A percentile compares a stretch with the other conserved stretches of the same genome.
phyloP scores from a whole-genome alignment of 2,797 vertebrate genomes.

The Pantherophis alleghaniensis region DNA sequence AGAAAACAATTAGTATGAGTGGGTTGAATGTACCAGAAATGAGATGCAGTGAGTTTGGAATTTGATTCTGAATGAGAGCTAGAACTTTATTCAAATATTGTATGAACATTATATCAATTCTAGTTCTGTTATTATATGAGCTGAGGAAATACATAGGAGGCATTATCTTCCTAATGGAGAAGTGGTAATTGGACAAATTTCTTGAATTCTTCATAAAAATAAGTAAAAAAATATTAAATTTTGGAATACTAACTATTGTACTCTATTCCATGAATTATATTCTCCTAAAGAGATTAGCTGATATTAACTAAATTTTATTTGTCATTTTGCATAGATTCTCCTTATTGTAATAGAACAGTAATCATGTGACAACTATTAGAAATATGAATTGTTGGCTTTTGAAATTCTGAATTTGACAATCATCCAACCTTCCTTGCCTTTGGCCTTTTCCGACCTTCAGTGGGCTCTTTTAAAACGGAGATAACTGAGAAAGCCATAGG shows the following conservation, averaged over 20 bases:
- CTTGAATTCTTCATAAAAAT: slow-evolving; percentile 21
- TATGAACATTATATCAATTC: neutral
- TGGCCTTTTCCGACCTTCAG: neutral
- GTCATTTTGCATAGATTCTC: slow-evolving; percentile 11
- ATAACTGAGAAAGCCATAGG: neutral
- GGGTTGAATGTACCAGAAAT: neutral
- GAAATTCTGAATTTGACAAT: neutral
- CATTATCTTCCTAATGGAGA: slow-evolving; percentile 36
- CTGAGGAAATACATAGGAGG: slow-evolving; percentile 8
- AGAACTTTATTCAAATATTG: neutral
- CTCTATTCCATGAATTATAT: slow-evolving; percentile 21
- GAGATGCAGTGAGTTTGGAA: neutral
- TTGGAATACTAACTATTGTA: slow-evolving; percentile 47
- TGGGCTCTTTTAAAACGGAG: neutral
- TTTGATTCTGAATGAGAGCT: neutral
- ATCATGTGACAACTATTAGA: slow-evolving; percentile 15
- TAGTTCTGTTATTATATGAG: slow-evolving; percentile 19
- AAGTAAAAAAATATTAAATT: slow-evolving; percentile 33
- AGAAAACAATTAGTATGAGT: neutral
- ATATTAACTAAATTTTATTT: slow-evolving; percentile 32
- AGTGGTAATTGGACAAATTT: slow-evolving; percentile 47
- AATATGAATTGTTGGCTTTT: slow-evolving; percentile 22
- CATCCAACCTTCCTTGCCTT: neutral
- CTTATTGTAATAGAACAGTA: neutral
- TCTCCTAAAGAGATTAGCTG: slow-evolving; percentile 50